These are phyloP conservation scores for Neomorphus geoffroyi DNA, from an alignment of 2,797 vertebrate species.

Conservation along the genomic window DNA sequence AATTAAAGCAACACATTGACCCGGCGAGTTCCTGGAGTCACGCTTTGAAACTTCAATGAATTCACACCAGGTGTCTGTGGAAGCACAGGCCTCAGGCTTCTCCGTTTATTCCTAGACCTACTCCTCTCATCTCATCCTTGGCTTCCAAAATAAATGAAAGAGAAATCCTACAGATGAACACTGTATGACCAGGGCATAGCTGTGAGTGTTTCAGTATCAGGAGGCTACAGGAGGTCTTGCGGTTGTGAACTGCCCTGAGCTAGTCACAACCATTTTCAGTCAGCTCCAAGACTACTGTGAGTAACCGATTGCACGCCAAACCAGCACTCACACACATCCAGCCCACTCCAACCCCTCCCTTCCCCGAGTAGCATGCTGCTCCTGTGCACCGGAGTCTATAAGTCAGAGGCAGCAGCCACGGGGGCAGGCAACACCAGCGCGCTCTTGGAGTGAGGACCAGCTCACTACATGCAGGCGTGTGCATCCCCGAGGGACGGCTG, in stretches of 20 bases:
- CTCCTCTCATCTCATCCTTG: background rate
- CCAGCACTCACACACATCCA: too few relatives aligned
- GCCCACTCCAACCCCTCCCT: too few relatives aligned
- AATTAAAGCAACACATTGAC: background rate
- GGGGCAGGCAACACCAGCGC: background rate
- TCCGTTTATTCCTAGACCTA: background rate
- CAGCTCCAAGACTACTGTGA: background rate
- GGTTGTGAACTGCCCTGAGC: background rate
- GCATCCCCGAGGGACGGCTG: background rate
- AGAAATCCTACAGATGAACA: background rate
- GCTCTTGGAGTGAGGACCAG: background rate
- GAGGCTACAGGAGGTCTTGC: background rate
- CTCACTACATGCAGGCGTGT: rapidly evolving
- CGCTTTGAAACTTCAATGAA: background rate
- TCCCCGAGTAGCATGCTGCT: background rate
- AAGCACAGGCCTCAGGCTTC: background rate
- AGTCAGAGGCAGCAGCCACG: background rate
- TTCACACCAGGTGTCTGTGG: background rate
- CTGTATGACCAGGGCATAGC: too few relatives aligned
- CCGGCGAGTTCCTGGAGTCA: background rate
- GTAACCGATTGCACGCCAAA: background rate
- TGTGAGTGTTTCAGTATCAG: background rate
- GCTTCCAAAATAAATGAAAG: background rate
- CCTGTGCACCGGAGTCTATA: background rate
- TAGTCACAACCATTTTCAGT: background rate